Evolutionary conservation across 2,797 vertebrate genomes (phyloP).

Genomic region (Epinephelus malabaricus): DNA sequence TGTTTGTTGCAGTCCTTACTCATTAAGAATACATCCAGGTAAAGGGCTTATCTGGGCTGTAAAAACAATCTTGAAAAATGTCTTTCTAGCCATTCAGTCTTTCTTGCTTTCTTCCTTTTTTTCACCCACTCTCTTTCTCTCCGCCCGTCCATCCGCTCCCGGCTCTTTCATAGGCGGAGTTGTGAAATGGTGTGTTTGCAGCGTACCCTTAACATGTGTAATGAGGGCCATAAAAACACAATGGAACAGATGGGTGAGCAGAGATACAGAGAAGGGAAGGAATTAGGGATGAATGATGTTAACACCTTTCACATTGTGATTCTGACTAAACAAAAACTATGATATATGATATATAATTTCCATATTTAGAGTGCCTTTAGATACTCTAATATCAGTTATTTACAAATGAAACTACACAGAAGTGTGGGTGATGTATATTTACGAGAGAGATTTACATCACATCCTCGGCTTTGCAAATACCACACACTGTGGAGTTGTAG

Average conservation of each 20-base stretch:
- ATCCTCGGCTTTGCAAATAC: not conserved
- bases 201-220: conserved; percentile 58
- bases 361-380: not conserved
- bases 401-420: not conserved
- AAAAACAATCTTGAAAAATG: conserved; percentile 72
- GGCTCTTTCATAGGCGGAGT: conserved; percentile 59
- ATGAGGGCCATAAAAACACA: conserved; percentile 74
- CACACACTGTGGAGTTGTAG: not conserved
- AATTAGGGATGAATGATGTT: conserved; percentile 1
- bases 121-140: conserved; percentile 27
- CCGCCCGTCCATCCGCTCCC: conserved; percentile 30
- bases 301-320: not conserved
- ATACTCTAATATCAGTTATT: not conserved
- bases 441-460: no score
- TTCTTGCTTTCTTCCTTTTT: conserved; percentile 35
- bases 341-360: not conserved
- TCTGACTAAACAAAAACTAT: not conserved
- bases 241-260: conserved; percentile 58
- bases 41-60: conserved; percentile 59
- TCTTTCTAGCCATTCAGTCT: conserved; percentile 12
- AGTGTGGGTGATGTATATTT: no score
- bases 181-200: conserved; percentile 73
- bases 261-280: conserved; percentile 10
- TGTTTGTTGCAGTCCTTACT: conserved; percentile 18
- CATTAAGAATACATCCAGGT: conserved; percentile 56